Conservation (phyloP, 1,140 invertebrate genomes). For the Drosophila nigrodunni region DNA sequence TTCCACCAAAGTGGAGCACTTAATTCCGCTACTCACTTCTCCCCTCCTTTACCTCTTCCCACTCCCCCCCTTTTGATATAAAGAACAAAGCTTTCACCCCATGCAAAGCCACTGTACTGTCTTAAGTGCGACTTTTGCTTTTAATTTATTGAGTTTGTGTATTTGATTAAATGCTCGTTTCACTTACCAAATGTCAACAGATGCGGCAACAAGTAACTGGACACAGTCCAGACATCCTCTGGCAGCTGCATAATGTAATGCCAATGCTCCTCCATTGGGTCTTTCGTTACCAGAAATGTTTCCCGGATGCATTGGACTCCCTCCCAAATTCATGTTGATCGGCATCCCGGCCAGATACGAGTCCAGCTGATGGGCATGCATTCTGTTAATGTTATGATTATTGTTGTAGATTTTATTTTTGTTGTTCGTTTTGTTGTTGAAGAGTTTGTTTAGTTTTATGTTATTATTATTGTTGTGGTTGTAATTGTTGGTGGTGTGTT, state of each 20-base stretch:
- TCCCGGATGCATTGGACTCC: conserved; percentile 69
- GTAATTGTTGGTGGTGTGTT: conserved; percentile 32
- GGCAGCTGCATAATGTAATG: conserved; percentile 93
- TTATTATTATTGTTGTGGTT: conserved; percentile 25
- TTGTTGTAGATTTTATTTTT: conserved; percentile 30
- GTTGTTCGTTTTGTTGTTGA: conserved; percentile 34
- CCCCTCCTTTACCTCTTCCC: neutral
- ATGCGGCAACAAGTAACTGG: conserved; percentile 90
- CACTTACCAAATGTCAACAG: conserved; percentile 90
- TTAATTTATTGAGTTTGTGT: conserved; percentile 16
- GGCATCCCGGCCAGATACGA: conserved; percentile 64
- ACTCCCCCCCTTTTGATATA: neutral
- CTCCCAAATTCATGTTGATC: conserved; percentile 41
- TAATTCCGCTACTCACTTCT: neutral
- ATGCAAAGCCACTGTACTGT: neutral
- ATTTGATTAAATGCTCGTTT: neutral
- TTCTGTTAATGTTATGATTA: conserved; percentile 59
- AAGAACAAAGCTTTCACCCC: conserved; percentile 49
- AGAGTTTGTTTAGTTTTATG: conserved; percentile 14
- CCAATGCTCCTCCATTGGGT: conserved; percentile 86
- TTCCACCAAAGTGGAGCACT: conserved; percentile 17
- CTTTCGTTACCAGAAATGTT: conserved; percentile 82
- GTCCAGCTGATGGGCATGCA: conserved; percentile 75
- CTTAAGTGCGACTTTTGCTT: conserved; percentile 41
- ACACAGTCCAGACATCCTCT: conserved; percentile 93